Conservation (phyloP, 2,888 invertebrate genomes). For the Platerodrilus igneus region DNA sequence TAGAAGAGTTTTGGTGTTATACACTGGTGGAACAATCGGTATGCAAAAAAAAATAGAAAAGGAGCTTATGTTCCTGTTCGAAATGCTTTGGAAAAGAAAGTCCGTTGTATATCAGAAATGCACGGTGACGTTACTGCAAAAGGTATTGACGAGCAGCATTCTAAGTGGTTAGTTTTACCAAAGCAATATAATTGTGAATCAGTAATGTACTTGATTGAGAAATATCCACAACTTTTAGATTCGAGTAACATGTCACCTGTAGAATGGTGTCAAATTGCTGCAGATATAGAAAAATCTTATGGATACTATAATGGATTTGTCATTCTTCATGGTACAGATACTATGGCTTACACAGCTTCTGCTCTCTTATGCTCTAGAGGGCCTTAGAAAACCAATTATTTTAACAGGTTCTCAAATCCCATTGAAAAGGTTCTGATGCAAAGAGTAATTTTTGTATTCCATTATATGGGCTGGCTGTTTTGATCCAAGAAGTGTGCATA, state of each 20-base stretch:
- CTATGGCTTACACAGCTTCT: conserved; percentile 91
- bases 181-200: conserved; percentile 24
- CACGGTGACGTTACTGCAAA: conserved; percentile 73
- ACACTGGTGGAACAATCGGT: conserved; percentile 96
- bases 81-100: conserved; percentile 63
- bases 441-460: conserved; percentile 88
- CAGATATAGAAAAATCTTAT: conserved; percentile 82
- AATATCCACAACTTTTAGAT: conserved; percentile 85
- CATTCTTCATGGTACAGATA: conserved; percentile 93
- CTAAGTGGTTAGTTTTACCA: conserved; percentile 31
- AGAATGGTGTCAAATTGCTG: conserved; percentile 86
- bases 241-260: conserved; percentile 90
- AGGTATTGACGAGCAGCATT: conserved; percentile 49
- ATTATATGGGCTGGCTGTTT: conserved; percentile 85
- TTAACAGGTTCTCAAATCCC: conserved; percentile 93
- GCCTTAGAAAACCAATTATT: conserved; percentile 88
- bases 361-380: conserved; percentile 93
- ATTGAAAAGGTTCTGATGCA: conserved; percentile 93
- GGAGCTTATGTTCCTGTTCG: conserved; percentile 74
- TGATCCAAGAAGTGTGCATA: conserved; percentile 88
- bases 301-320: conserved; percentile 97
- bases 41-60: conserved; percentile 81
- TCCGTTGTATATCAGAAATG: conserved; percentile 75
- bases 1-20: conserved; percentile 71
- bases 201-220: conserved; percentile 71